phyloP scores from a whole-genome alignment of 2,888 invertebrate genomes.

The Brenthis ino region DNA sequence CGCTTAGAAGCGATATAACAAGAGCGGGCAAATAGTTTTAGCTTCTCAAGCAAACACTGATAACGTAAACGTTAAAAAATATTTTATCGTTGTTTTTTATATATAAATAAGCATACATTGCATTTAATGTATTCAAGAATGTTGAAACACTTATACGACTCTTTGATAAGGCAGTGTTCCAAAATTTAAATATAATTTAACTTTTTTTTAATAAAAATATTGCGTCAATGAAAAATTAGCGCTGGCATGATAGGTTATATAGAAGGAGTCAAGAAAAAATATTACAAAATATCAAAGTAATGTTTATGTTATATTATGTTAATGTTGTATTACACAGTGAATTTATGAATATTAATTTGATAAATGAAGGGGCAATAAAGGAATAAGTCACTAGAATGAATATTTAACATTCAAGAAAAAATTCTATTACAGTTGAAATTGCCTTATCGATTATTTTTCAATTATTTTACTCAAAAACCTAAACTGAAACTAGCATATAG shows the following conservation, averaged over 20 bases:
- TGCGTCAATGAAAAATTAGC: too few relatives aligned
- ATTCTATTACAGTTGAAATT: background rate
- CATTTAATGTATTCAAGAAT: too few relatives aligned
- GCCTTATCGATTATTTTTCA: background rate
- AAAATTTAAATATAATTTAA: too few relatives aligned
- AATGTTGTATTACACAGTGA: background rate
- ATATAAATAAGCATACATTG: too few relatives aligned
- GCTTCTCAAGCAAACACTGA: conserved; percentile 50
- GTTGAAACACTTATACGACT: too few relatives aligned
- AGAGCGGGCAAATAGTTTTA: conserved; percentile 45
- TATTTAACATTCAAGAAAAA: background rate
- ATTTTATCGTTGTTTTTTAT: conserved; percentile 18
- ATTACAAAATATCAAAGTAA: background rate
- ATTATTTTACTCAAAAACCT: too few relatives aligned
- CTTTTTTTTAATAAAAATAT: too few relatives aligned
- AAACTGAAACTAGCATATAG: too few relatives aligned
- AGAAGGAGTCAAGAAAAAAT: conserved; percentile 20
- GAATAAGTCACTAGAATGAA: too few relatives aligned
- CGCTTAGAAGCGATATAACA: background rate
- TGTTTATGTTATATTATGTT: too few relatives aligned
- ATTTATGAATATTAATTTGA: background rate
- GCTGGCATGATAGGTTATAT: too few relatives aligned
- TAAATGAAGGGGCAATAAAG: background rate
- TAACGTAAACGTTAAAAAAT: conserved; percentile 46
- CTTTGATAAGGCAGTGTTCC: too few relatives aligned